Percentiles rank a stretch among this genome's conserved stretches.
Evolutionary conservation across 2,113 vertebrate genomes (phyloP).

Genomic region (Cepphus grylle): DNA sequence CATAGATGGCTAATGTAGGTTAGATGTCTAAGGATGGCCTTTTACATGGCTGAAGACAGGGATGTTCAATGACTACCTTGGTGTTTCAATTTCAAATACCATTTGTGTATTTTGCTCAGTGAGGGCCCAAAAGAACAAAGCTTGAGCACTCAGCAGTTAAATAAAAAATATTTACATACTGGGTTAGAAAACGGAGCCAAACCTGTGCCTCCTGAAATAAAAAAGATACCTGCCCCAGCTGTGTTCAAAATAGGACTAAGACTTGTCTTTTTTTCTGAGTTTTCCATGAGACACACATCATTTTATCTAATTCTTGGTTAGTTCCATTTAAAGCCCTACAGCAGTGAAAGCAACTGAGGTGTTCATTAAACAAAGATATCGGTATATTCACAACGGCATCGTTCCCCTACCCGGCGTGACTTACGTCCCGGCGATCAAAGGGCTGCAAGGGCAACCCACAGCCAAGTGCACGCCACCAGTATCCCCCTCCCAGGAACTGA

Average conservation of each 20-base stretch:
- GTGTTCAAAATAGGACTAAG: not conserved
- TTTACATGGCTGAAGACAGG: not conserved
- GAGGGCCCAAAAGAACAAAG: not conserved
- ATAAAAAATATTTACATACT: not conserved
- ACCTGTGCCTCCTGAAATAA: not conserved
- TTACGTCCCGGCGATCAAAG: not conserved
- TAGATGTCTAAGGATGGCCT: not conserved
- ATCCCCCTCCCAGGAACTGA: not conserved
- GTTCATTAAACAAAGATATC: not conserved
- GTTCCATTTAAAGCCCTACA: not conserved
- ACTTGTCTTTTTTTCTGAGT: not conserved
- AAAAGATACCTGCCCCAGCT: not conserved
- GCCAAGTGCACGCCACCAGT: not conserved
- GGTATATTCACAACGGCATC: not conserved
- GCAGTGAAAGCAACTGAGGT: not conserved
- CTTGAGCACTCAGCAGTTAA: not conserved
- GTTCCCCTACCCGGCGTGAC: not conserved
- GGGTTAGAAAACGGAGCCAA: not conserved
- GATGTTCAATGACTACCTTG: not conserved
- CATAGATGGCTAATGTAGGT: not conserved
- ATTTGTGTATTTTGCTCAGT: not conserved
- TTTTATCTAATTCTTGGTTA: not conserved
- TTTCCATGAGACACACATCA: not conserved
- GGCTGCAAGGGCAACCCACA: not conserved
- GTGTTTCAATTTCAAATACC: not conserved